Base-by-base conservation (phyloP, 92 coral and sea anemone genomes). In the Porites rus region DNA sequence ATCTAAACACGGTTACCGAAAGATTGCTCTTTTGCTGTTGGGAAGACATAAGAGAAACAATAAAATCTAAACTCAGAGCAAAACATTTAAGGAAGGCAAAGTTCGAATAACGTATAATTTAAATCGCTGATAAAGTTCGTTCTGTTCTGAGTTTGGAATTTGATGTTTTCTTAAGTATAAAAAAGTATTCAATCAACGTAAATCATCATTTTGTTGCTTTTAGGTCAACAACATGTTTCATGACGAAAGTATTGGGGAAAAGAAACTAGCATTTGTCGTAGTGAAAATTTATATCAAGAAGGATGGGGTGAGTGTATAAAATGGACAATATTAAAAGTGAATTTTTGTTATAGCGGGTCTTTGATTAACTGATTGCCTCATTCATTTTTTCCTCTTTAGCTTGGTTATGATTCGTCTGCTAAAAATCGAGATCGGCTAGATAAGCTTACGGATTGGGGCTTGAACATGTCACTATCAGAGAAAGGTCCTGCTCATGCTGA, bases 401-500 rank as follows among this genome's bases (percentile, higher is more conserved):
- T 96, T 4, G 88, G 93, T 19, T 94, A 89, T 79, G 22, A 86
- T 22, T 25, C 67, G 6, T 52, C 84, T 11, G 92, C 89, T 1
- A n/a, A 73, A 67, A 87, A 72, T 63, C 65, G 38, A 2, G 19
- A 17, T 6, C 91, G 93, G 69, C 70, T 93, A 6, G 46, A 1
- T 52, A 77, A 84, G 50, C 74, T 96, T 1, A 68, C 79, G 25
- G 74, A 72, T 51, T 97, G 99, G 99, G 96, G 88, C 2, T 24
- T 4, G 18, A 93, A 88, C 72, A 82, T 91, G 18, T 87, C 92
- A 54, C 38, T 6, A 0, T 87, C 79, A 8, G 90, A 93, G 62
- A 82, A 87, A 14, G 86, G 92, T 65, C 90, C 93, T 4, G 83
- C 77, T 21, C 97, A 95, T 74, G 92, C 98, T 31, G 99, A 97